Evolutionary conservation across 1,140 invertebrate genomes (phyloP).

Genomic region (Neoseiulus cucumeris): DNA sequence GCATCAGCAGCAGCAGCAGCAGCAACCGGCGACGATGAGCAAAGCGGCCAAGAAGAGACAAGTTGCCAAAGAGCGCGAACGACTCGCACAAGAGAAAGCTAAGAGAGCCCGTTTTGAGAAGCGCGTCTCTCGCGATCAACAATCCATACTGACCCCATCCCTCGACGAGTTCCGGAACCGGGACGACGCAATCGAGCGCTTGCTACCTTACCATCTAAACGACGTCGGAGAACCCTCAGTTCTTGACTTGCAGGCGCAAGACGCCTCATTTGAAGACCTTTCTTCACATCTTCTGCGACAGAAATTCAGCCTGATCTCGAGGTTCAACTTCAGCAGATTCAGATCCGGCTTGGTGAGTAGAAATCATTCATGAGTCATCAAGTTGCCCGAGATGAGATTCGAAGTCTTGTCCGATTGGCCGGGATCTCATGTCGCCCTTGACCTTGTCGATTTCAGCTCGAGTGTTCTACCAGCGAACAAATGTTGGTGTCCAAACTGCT

Average conservation of each 20-base stretch:
- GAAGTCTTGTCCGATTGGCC: too few species aligned
- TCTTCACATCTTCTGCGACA: background rate
- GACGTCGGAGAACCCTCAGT: background rate
- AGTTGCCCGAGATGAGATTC: too few species aligned
- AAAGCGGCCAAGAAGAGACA: conserved; percentile 8
- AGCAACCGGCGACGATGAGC: background rate
- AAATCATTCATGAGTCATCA: too few species aligned
- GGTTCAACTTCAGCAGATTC: background rate
- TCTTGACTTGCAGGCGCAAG: background rate
- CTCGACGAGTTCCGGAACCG: background rate
- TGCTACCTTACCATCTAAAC: background rate
- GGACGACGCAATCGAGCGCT: background rate
- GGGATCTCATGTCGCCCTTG: too few species aligned
- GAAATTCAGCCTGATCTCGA: background rate
- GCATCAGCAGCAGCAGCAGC: too few species aligned
- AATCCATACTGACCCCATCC: background rate
- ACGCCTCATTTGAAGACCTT: background rate
- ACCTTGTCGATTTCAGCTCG: too few species aligned
- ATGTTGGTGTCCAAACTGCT: background rate
- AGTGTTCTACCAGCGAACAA: too few species aligned
- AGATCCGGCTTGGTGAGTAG: conserved; percentile 8
- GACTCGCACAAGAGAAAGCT: conserved; percentile 3
- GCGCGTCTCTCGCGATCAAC: background rate
- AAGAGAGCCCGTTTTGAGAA: background rate
- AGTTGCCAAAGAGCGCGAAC: conserved; percentile 2